These are phyloP conservation scores for Acipenser ruthenus DNA, from an alignment of 2,797 vertebrate species.

Conservation along the genomic window DNA sequence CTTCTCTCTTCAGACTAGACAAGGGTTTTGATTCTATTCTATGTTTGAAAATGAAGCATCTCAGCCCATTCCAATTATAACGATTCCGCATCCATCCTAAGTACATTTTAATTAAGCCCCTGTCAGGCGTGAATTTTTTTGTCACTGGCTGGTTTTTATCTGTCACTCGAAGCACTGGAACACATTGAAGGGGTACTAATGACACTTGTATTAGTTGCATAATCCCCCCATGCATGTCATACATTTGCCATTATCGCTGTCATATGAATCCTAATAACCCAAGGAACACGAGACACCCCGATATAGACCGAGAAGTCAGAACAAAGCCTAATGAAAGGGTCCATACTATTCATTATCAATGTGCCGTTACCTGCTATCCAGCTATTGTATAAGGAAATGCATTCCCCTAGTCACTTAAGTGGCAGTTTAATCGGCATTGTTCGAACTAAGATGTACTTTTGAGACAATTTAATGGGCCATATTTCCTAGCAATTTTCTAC, in stretches of 20 bases:
- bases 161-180: conserved; percentile 34
- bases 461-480: no score
- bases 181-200: conserved; percentile 27
- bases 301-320: not conserved
- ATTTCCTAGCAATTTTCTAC: no score
- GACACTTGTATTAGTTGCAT: conserved; percentile 40
- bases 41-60: no score
- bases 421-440: no score
- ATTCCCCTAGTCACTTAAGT: no score
- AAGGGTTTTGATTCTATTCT: no score
- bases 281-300: conserved; percentile 9
- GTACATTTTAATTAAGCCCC: conserved; percentile 44
- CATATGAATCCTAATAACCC: conserved; percentile 34
- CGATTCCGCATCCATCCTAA: conserved; percentile 27
- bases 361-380: no score
- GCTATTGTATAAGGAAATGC: no score
- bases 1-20: not conserved
- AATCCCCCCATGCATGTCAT: conserved; percentile 40
- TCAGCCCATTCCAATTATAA: not conserved
- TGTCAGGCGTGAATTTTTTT: conserved; percentile 22
- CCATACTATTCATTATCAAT: not conserved
- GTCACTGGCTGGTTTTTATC: conserved; percentile 12
- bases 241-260: conserved; percentile 31
- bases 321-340: not conserved
- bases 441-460: no score